Evolutionary conservation across 2,888 invertebrate genomes (phyloP), one percentile per base, ranked within the genome.

Genomic region (Cremastinae sp.): DNA sequence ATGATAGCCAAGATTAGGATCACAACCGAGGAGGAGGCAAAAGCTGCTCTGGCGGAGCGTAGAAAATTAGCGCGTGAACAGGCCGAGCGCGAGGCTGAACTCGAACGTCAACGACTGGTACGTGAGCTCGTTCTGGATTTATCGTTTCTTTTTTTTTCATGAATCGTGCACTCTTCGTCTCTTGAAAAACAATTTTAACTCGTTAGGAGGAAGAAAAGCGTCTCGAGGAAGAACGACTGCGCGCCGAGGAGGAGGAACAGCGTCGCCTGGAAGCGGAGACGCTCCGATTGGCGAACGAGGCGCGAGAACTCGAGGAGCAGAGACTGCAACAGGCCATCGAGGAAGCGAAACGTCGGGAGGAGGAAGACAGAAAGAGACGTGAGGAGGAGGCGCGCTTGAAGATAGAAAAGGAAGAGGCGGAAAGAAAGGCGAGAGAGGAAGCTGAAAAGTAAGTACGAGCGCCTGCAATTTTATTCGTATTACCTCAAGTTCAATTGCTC

Each of bases 21-120:
- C 81, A 96, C 95, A 8, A 97, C 97, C 1, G 97, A 97, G 90
- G 97, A 96, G 89, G 94, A 97, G 89, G 98, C 98, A 7, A 98
- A 97, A 90, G 97, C 97, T 14, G 97, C 97, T 69, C 91, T 98
- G 70, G 97, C 98, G 0, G 98, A 98, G 91, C 92, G 96, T 77
- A 91, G 98, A 80, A 92, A 97, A 73, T 91, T 96, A 75, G 97
- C 97, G 9, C 91, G 98, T 14, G 98, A 97, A 90, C 97, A 97
- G 89, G 95, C 97, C 9, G 98, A 98, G 91, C 90, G 94, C 74
- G 96, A 96, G 90, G 97, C 97, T 0, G 97, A 97, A 89, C 90
- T 95, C 59, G 97, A 97, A 90, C 92, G 95, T 82, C 92, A 91
- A 83, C 90, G 92, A 88, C 90, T 91, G 88, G 92, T 92, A 86